A percentile compares a stretch with the other conserved stretches of the same genome.
Evolutionary conservation across 2,888 invertebrate species (phyloP).

Genomic region (Drosophila austrosaltans): DNA sequence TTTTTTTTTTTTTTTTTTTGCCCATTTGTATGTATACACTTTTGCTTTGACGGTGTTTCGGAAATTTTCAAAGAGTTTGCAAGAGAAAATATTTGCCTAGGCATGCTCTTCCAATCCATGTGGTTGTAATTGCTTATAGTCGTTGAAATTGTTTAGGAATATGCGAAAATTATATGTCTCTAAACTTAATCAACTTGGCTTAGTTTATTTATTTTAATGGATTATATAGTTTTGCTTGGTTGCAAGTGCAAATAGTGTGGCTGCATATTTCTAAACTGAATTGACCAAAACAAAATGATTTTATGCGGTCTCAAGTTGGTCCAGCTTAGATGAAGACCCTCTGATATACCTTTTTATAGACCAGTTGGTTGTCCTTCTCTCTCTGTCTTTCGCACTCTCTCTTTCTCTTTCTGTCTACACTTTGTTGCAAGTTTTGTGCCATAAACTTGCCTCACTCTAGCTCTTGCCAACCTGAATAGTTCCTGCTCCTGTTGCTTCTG

Average conservation of each 20-base stretch:
- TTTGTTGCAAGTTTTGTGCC: conserved; percentile 56
- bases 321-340: not conserved
- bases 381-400: conserved; percentile 23
- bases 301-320: too few relatives aligned
- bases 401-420: conserved; percentile 29
- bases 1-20: not conserved
- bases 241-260: not conserved
- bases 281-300: not conserved
- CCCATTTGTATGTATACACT: conserved; percentile 5
- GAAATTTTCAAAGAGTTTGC: conserved; percentile 5
- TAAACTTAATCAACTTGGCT: too few relatives aligned
- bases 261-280: not conserved
- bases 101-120: not conserved
- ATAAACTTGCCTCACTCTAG: conserved; percentile 48
- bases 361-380: conserved; percentile 3
- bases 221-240: too few relatives aligned
- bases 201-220: too few relatives aligned
- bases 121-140: not conserved
- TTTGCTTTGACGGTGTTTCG: not conserved
- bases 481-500: conserved; percentile 42
- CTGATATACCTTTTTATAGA: conserved; percentile 11
- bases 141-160: not conserved
- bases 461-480: conserved; percentile 27
- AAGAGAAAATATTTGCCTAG: not conserved
- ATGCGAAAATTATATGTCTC: too few relatives aligned